phyloP scores from a whole-genome alignment of 2,113 vertebrate genomes.

The Grallaria varia region DNA sequence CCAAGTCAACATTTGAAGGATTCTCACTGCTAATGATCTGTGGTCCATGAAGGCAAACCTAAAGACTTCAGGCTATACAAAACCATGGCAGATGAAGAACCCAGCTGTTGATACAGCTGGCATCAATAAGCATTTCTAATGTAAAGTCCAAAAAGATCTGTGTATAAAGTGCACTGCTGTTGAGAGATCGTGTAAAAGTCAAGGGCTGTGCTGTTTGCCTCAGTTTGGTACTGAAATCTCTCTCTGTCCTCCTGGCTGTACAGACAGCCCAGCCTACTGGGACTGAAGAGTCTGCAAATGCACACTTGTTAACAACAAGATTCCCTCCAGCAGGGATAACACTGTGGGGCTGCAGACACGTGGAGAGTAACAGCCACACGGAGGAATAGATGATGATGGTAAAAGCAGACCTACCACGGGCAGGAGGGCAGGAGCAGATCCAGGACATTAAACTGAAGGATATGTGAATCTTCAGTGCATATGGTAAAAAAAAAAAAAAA shows the following conservation, averaged over 20 bases:
- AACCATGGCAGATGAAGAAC: constrained; percentile 32
- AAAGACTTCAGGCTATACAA: constrained; percentile 51
- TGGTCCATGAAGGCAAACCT: constrained; percentile 52
- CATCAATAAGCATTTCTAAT: constrained; percentile 39
- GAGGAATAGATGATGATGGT: neutral
- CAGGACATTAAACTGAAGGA: neutral
- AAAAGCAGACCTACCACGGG: neutral
- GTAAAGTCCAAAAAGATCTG: constrained; percentile 21
- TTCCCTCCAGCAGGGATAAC: neutral
- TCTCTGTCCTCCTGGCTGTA: neutral
- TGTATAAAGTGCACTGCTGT: neutral
- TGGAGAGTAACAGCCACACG: neutral
- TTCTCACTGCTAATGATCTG: constrained; percentile 44
- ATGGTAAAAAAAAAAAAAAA: neutral
- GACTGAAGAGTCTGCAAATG: constrained; percentile 8
- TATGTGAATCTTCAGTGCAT: neutral
- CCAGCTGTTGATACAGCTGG: constrained; percentile 57
- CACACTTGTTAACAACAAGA: neutral
- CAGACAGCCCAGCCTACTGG: neutral
- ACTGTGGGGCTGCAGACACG: neutral
- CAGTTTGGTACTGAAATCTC: neutral
- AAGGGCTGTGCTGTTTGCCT: constrained; percentile 9
- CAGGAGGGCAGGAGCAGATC: neutral
- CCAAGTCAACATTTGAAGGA: constrained; percentile 48
- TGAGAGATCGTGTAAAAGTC: constrained; percentile 26